A percentile compares a stretch with the other conserved stretches of the same genome.
These are phyloP conservation scores for Dryobotodes eremita DNA, from an alignment of 2,888 invertebrate species.

Conservation along the genomic window DNA sequence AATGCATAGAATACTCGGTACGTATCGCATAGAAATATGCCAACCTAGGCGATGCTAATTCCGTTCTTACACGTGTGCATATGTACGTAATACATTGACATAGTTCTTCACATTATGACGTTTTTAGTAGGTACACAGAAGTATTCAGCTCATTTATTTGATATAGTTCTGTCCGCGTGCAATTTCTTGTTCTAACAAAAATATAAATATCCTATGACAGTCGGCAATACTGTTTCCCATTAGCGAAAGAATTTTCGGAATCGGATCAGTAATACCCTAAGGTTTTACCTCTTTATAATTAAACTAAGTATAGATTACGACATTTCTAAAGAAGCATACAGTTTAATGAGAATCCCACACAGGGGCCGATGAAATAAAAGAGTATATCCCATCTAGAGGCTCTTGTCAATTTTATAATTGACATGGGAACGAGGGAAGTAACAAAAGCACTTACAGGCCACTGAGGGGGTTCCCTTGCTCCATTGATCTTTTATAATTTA, in stretches of 20 bases:
- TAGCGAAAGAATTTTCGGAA: no score
- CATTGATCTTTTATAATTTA: background rate
- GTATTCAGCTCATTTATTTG: background rate
- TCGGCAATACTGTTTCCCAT: no score
- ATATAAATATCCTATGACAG: background rate
- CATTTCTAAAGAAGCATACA: background rate
- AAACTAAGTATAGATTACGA: background rate
- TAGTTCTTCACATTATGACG: slow-evolving; percentile 17
- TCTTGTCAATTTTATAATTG: slow-evolving; percentile 12
- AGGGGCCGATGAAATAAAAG: background rate
- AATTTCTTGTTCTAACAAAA: background rate
- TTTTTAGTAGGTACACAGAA: background rate
- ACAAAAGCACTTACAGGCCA: background rate
- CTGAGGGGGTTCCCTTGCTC: background rate
- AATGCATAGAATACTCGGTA: background rate
- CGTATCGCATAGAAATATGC: slow-evolving; percentile 13
- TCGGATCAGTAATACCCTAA: no score
- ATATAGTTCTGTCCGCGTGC: background rate
- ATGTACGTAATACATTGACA: slow-evolving; percentile 19
- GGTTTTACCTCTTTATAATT: no score
- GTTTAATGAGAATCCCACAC: background rate
- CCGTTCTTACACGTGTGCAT: slow-evolving; percentile 37
- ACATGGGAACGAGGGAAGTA: background rate
- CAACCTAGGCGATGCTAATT: slow-evolving; percentile 34
- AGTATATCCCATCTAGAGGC: background rate